These are phyloP conservation scores for Amphiura filiformis DNA, from an alignment of 35 echinoderm and acorn worm genomes.

Conservation along the genomic window DNA sequence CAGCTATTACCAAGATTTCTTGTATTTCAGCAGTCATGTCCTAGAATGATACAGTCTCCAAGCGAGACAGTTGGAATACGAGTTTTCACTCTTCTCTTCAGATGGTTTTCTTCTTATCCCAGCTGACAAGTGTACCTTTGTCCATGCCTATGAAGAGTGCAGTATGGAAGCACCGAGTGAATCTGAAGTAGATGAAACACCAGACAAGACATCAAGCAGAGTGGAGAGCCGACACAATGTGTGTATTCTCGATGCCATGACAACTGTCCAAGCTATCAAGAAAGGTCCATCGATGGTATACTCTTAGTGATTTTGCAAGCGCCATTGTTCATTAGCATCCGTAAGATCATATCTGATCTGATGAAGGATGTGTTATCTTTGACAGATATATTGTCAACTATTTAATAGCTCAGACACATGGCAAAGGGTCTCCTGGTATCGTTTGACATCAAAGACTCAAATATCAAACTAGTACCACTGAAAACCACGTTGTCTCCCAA, in stretches of 20 bases:
- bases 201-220: background rate
- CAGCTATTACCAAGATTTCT: background rate
- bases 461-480: constrained; percentile 49
- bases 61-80: constrained; percentile 39
- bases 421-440: constrained; percentile 42
- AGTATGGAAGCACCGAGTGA: constrained; percentile 3
- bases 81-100: constrained; percentile 56
- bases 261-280: constrained; percentile 49
- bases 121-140: constrained; percentile 34
- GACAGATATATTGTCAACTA: constrained; percentile 67
- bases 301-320: constrained; percentile 42
- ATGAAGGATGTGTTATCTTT: constrained; percentile 39
- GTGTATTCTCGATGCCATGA: constrained; percentile 49
- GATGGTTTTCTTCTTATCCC: constrained; percentile 49
- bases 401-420: constrained; percentile 54
- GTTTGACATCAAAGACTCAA: constrained; percentile 36
- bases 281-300: constrained; percentile 37
- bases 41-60: background rate
- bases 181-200: background rate
- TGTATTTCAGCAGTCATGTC: background rate
- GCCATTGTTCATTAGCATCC: constrained; percentile 37
- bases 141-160: constrained; percentile 23
- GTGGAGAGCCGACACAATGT: constrained; percentile 23
- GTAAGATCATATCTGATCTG: constrained; percentile 6
- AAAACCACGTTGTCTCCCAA: constrained; percentile 21